Evolutionary conservation across 2,113 vertebrate genomes (phyloP).

Genomic region (Galeopterus variegatus): DNA sequence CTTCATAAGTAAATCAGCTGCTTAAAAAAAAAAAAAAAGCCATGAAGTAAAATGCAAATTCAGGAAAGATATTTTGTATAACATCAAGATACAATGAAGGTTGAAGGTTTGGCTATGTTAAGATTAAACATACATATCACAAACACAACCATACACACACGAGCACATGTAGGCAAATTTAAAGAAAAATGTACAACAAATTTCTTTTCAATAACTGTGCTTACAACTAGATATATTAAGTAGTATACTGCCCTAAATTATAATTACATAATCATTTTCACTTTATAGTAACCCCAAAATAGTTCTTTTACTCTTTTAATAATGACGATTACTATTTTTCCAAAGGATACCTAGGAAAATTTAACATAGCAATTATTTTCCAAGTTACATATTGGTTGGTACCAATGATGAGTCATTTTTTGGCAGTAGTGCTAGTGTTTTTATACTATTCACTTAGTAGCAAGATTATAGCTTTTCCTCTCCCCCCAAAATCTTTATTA

Average conservation of each 20-base stretch:
- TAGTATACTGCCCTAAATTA: neutral
- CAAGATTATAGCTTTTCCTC: neutral
- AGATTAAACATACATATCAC: neutral
- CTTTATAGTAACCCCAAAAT: neutral
- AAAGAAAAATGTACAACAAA: constrained; percentile 41
- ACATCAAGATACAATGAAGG: neutral
- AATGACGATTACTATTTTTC: neutral
- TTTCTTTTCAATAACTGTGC: neutral
- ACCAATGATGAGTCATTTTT: neutral
- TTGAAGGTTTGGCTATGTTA: neutral
- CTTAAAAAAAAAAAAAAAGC: neutral
- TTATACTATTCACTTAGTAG: neutral
- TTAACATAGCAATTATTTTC: constrained; percentile 11
- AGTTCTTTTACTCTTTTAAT: neutral
- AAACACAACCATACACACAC: neutral
- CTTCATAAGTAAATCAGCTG: neutral
- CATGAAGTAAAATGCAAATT: neutral
- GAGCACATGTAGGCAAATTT: neutral
- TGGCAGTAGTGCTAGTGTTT: neutral
- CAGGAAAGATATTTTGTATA: neutral
- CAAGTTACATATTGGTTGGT: neutral
- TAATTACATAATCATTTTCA: neutral
- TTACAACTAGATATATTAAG: neutral
- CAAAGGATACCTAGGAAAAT: neutral
- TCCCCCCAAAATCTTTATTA: neutral